Conservation (phyloP, 2,113 vertebrate species). For the Leucopternis melanops region DNA sequence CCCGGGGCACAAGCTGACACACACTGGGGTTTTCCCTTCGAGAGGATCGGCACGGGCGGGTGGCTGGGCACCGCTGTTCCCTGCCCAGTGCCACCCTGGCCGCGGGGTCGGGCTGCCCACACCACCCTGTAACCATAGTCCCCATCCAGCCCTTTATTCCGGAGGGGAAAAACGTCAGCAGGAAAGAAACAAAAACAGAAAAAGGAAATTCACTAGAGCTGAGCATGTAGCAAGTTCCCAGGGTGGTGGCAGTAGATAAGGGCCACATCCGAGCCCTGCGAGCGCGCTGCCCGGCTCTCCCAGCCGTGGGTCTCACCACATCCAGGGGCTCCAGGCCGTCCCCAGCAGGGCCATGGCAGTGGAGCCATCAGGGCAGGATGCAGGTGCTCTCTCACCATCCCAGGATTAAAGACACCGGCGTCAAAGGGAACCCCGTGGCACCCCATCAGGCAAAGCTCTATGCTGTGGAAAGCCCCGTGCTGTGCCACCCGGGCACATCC, state of each 20-base stretch:
- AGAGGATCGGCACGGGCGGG: neutral
- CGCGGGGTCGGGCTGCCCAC: neutral
- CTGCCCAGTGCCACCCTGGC: neutral
- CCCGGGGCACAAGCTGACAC: neutral
- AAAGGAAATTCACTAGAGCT: conserved; percentile 55
- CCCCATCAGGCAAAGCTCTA: neutral
- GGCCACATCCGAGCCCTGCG: neutral
- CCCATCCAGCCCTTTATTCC: conserved; percentile 39
- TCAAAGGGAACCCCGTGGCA: neutral
- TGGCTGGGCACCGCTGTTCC: neutral
- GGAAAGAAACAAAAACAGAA: conserved; percentile 56
- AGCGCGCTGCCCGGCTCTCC: neutral
- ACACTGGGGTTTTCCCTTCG: neutral
- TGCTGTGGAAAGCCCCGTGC: neutral
- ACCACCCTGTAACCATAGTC: neutral
- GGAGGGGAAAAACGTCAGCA: conserved; percentile 50
- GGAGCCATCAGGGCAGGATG: neutral
- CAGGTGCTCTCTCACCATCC: neutral
- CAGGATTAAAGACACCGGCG: fast-evolving
- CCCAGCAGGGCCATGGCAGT: fast-evolving
- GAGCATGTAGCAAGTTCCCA: neutral
- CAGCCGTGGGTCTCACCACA: neutral
- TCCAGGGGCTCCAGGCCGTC: neutral
- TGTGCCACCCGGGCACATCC: neutral
- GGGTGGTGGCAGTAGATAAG: conserved; percentile 43